Evolutionary conservation across 2,888 invertebrate genomes (phyloP), one percentile per base, ranked within the genome.

Genomic region (Callosobruchus maculatus): DNA sequence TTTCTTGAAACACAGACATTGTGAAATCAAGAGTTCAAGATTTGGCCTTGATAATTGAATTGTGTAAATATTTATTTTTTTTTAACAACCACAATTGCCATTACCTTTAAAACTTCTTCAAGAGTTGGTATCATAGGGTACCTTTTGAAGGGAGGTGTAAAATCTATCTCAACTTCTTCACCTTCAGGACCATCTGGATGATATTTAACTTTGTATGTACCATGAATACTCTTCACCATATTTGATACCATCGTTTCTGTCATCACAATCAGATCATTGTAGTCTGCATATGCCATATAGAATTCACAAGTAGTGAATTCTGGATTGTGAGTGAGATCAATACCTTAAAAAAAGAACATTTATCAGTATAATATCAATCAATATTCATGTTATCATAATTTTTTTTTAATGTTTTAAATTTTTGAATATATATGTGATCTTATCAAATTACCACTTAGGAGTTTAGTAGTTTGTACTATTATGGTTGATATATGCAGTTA

Each of bases 271-370:
- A 99, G 85, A 87, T 99, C 99, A 86, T 97, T 92, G 85, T 99
- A 99, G 88, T 99, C 99, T 20, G 99, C 99, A 88, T 99, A 99
- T 0, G 99, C 99, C 98, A 99, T 99, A 88, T 99, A 99, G 88
- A 99, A 99, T 89, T 99, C 99, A 85, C 98, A 98, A 7, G 98
- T 98, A 0, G 99, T 99, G 84, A 99, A 99, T 88, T 99, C 99
- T 0, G 99, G 99, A 88, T 99, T 99, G 85, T 99, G 99, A 0
- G 99, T 99, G 84, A 99, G 86, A 89, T 99, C 99, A 83, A 99
- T 99, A 74, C 99, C 98, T 68, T 21, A 2, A 22, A 68, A 68
- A 68, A 7, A 22, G 1, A 26, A 26, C 26, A 26, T 2, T 7
- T 7, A 26, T 26, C 2, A 26, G 30, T 4, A 26, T 26, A 26